Conservation (phyloP, 2,113 vertebrate genomes). For the Aplodontia rufa region DNA sequence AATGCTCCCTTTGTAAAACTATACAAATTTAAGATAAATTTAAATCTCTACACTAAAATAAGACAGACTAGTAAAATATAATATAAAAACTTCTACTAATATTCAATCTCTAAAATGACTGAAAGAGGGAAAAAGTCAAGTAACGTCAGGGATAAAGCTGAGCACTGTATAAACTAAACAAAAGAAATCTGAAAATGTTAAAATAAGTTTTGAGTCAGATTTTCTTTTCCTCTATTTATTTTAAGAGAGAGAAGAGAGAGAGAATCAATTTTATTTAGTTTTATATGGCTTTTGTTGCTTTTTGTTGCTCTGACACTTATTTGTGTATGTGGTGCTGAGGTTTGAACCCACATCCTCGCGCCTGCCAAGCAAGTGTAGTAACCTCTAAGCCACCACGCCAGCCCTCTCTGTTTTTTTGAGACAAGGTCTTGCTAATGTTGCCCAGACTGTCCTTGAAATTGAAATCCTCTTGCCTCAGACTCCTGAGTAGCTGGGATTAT, state of each 20-base stretch:
- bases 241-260: too few species aligned
- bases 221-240: too few species aligned
- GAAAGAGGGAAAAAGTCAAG: background rate
- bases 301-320: too few species aligned
- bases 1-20: background rate
- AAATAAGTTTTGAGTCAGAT: background rate
- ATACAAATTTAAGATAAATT: background rate
- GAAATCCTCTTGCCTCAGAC: background rate
- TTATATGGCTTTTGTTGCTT: too few species aligned
- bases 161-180: background rate
- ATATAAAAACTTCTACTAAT: background rate
- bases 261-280: too few species aligned
- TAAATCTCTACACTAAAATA: background rate
- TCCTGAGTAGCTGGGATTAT: background rate
- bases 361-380: too few species aligned
- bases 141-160: background rate
- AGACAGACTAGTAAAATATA: background rate
- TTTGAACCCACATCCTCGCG: too few species aligned
- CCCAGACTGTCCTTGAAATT: background rate
- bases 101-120: background rate
- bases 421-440: background rate
- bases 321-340: too few species aligned
- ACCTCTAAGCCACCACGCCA: too few species aligned
- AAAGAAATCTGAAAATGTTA: constrained; percentile 17
- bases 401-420: too few species aligned